Percentiles rank a stretch among this genome's conserved stretches.
These are phyloP conservation scores for Catagonus wagneri DNA, from an alignment of 2,113 vertebrate species.

Conservation along the genomic window DNA sequence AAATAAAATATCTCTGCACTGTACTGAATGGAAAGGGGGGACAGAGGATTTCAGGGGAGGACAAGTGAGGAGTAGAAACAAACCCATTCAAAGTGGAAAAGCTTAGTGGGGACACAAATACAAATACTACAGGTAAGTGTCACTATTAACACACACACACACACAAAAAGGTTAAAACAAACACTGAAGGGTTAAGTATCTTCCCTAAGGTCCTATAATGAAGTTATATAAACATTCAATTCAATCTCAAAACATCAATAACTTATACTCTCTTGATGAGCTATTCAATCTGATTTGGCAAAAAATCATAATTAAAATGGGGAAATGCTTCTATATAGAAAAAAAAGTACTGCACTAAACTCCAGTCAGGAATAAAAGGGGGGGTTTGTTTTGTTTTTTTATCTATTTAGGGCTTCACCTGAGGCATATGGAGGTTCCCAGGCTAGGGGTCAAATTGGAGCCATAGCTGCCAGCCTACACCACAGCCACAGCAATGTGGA, in stretches of 20 bases:
- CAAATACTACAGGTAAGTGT: background rate
- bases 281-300: background rate
- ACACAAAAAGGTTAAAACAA: constrained; percentile 26
- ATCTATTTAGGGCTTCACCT: no score
- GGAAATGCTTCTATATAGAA: background rate
- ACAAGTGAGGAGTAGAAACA: background rate
- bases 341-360: background rate
- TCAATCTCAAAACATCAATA: background rate
- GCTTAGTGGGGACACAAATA: background rate
- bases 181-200: background rate
- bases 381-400: background rate
- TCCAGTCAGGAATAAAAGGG: background rate
- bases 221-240: background rate
- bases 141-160: background rate
- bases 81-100: background rate
- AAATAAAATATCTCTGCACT: constrained; percentile 4
- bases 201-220: background rate
- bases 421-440: no score
- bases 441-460: no score
- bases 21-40: background rate
- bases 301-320: constrained; percentile 25
- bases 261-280: background rate
- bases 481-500: no score
- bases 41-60: background rate
- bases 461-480: no score